These are phyloP conservation scores for Neosilurus mollespiculum DNA, from an alignment of 2,797 vertebrate species.

Conservation along the genomic window DNA sequence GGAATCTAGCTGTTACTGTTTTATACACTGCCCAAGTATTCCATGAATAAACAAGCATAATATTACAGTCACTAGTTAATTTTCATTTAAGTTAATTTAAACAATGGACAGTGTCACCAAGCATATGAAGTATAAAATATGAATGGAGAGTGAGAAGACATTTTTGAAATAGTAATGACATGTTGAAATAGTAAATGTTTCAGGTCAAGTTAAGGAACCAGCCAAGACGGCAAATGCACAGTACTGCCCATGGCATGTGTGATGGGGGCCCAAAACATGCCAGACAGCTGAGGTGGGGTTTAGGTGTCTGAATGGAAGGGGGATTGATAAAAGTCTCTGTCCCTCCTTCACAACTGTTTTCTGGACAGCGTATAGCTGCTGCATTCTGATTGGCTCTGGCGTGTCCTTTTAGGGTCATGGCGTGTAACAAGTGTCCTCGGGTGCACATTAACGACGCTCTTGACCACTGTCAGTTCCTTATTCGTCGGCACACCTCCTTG, in stretches of 20 bases:
- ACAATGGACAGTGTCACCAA: background rate
- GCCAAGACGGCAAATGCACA: conserved; percentile 50
- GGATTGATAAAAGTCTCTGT: conserved; percentile 51
- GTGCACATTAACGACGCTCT: conserved; percentile 52
- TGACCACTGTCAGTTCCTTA: conserved; percentile 65
- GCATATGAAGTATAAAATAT: background rate
- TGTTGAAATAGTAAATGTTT: conserved; percentile 33
- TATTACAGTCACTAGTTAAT: background rate
- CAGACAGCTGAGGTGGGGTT: conserved; percentile 69
- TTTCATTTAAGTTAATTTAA: background rate
- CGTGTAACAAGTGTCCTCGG: conserved; percentile 69
- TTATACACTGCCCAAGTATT: background rate
- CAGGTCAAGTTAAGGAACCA: conserved; percentile 56
- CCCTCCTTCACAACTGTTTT: conserved; percentile 65
- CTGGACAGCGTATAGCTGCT: conserved; percentile 56
- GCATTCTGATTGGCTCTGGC: conserved; percentile 72
- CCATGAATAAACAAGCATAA: conserved; percentile 4
- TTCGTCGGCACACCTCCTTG: conserved; percentile 62
- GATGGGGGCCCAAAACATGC: conserved; percentile 57
- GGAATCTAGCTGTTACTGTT: background rate
- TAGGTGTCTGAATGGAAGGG: conserved; percentile 38
- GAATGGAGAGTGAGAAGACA: background rate
- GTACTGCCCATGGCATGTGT: conserved; percentile 58
- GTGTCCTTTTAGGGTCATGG: conserved; percentile 81
- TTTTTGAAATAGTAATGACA: too few relatives aligned